Evolutionary conservation across 2,888 invertebrate genomes (phyloP).

Genomic region (Folsomia candida): DNA sequence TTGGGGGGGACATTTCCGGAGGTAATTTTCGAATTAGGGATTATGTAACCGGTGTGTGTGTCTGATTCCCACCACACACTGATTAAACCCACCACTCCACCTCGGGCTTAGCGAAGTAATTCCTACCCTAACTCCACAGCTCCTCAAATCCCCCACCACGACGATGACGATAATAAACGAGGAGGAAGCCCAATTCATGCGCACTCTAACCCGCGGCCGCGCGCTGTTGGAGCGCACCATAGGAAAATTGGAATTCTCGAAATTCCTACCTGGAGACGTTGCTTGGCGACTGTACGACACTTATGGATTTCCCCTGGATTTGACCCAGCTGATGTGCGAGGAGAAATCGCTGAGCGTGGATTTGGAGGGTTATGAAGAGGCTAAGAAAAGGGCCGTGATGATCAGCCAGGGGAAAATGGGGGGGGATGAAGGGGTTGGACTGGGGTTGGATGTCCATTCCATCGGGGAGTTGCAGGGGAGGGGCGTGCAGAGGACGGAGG

Average conservation of each 20-base stretch:
- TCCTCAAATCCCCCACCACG: constrained; percentile 81
- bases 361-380: constrained; percentile 84
- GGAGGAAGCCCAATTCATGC: constrained; percentile 95
- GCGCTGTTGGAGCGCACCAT: constrained; percentile 88
- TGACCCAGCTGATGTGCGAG: constrained; percentile 96
- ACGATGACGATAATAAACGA: constrained; percentile 94
- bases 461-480: constrained; percentile 82
- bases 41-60: too few species aligned
- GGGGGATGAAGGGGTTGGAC: constrained; percentile 73
- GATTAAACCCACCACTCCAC: too few species aligned
- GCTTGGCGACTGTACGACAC: constrained; percentile 99
- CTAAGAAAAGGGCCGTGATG: constrained; percentile 85
- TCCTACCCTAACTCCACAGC: too few species aligned
- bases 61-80: too few species aligned
- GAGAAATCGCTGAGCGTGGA: constrained; percentile 87
- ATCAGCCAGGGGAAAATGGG: constrained; percentile 62
- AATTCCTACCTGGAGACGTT: constrained; percentile 81
- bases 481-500: constrained; percentile 78
- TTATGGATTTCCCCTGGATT: constrained; percentile 96
- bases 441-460: constrained; percentile 91
- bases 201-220: constrained; percentile 86
- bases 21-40: constrained; percentile 50
- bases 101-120: too few species aligned
- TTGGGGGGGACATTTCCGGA: constrained; percentile 69
- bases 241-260: constrained; percentile 65